Base-by-base conservation (phyloP, 2,888 invertebrate genomes). In the Hirtodrosophila trivittata region DNA sequence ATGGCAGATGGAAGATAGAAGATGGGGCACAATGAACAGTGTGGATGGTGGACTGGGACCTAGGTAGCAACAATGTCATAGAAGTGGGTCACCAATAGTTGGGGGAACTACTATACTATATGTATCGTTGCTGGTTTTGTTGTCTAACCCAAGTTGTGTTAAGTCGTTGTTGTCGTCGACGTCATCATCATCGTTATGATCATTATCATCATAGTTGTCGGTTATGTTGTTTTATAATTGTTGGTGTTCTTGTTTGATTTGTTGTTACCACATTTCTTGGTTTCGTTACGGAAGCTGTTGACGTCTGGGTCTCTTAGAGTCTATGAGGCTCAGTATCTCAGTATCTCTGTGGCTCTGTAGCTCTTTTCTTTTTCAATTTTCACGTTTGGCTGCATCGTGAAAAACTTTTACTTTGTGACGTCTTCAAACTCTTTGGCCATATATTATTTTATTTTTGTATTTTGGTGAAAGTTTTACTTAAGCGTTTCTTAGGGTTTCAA, bases 321-420 rank as follows among this genome's bases (percentile, higher is more conserved):
- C 43, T 14, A 6, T 4, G 25, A n/a, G n/a, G n/a, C n/a, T n/a
- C n/a, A n/a, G n/a, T n/a, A 6, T 25, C 25, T 25, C 4, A 25
- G 32, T 32, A n/a, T n/a, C n/a, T n/a, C 14, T 39, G 3, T 37
- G 41, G 30, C 54, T 39, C 21, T 38, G 37, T 13, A 55, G 39
- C 57, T 39, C 14, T 58, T 58, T 14, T 45, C 50, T 51, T 62
- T 54, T 58, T 51, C 35, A 46, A 30, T 80, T 80, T 80, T 75
- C 72, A 77, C 69, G 58, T 66, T 63, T 56, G 59, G 59, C 52
- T 69, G 74, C 47, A 32, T 59, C 39, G 74, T 74, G 82, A 62
- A 81, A 74, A 84, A 85, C 81, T 81, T 85, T 81, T 81, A 84
- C 81, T 82, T 85, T 73, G 77, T 73, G 49, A 55, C 66, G 56